Base-by-base conservation (phyloP, 2,113 vertebrate species). In the Oncorhynchus gorbuscha region DNA sequence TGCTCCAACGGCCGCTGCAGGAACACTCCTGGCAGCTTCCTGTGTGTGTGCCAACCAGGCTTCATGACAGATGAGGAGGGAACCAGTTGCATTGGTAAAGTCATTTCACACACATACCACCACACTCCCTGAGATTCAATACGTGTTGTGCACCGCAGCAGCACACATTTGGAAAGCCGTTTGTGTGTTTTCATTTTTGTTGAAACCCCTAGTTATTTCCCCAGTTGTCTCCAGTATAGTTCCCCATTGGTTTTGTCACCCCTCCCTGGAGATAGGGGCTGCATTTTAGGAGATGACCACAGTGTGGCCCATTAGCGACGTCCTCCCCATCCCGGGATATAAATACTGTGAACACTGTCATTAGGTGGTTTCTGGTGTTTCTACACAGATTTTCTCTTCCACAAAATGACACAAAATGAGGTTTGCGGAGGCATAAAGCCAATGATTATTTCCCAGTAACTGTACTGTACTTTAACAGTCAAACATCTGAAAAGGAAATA, bases 1-100 rank as follows among this genome's bases (percentile, higher is more conserved):
- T 98, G 97, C 85, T 92, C 91, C 71, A 94, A 94, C 61, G 97
- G 96, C 58, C 94, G 80, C 80, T 98, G 97, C 92, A 91, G 88
- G 89, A 98, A 98, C 92, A 97, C 95, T 0, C 92, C 95, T 71
- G 96, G 97, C 71, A 95, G 95, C 83, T 98, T 97, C 91, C 87
- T 93, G 55, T 98, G 96, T 81, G 93, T 93, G 87, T 98, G 97
- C 88, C 91, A 90, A 7, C 86, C 86, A 49, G 96, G 96, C 65
- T 97, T 95, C 86, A 92, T 92, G 84, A 88, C 93, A 73, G 93
- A 89, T 71, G 93, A 94, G 86, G 91, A 93, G 82, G 94, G 94
- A 78, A 95, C 92, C 20, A 89, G 90, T 79, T 98, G 96, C 39
- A 16, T 93, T 76, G 97, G 96, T 97, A 95, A 93, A 76, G 69